Conservation (phyloP, 30 jellyfish, hydroid and myxozoan genomes). For the Catostylus mosaicus region DNA sequence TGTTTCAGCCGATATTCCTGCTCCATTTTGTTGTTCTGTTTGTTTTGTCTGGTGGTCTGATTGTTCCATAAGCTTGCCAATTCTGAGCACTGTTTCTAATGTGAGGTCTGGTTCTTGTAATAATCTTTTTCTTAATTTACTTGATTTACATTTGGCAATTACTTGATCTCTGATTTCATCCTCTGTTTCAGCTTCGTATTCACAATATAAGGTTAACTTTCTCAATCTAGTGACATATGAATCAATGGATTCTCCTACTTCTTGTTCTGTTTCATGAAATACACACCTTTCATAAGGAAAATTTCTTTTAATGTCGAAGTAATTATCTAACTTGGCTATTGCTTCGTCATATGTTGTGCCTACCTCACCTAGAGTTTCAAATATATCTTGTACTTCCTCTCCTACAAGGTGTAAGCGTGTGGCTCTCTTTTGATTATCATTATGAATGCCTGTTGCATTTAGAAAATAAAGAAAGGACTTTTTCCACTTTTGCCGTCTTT, state of each 20-base stretch:
- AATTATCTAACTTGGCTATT: conserved; percentile 19
- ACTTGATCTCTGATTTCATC: conserved; percentile 65
- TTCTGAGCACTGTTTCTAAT: conserved; percentile 30
- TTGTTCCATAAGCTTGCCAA: conserved; percentile 57
- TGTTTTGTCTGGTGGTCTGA: conserved; percentile 41
- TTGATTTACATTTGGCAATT: conserved; percentile 52
- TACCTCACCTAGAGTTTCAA: conserved; percentile 51
- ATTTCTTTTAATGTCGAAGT: conserved; percentile 26
- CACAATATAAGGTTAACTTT: conserved; percentile 33
- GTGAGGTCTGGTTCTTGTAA: conserved; percentile 54
- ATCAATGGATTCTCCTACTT: conserved; percentile 28
- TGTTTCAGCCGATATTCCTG: conserved; percentile 46
- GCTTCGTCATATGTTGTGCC: conserved; percentile 42
- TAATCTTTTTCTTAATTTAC: conserved; percentile 54
- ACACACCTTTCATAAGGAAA: conserved; percentile 45
- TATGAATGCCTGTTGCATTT: conserved; percentile 26
- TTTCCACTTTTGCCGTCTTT: conserved; percentile 49
- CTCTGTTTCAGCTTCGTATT: conserved; percentile 22
- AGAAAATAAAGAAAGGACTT: conserved; percentile 12
- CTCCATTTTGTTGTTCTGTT: conserved; percentile 43
- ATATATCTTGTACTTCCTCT: conserved; percentile 51
- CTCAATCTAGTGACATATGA: conserved; percentile 37
- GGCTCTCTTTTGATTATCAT: conserved; percentile 52
- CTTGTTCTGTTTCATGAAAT: conserved; percentile 38
- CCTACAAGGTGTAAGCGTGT: conserved; percentile 35